phyloP scores from a whole-genome alignment of 2,888 invertebrate species.

The Synanthedon formicaeformis region DNA sequence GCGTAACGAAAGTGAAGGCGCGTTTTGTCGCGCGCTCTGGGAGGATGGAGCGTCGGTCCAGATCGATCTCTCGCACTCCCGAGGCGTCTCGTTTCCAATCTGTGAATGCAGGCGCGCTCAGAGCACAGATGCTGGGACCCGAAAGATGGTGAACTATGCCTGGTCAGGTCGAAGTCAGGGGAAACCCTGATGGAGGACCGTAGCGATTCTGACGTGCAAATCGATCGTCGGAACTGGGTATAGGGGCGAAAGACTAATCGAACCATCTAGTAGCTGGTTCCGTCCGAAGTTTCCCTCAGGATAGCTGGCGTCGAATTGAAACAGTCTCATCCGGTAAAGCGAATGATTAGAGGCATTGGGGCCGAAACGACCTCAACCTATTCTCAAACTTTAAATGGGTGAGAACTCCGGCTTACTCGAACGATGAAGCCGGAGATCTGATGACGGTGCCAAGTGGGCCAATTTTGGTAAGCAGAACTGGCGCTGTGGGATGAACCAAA shows the following conservation, averaged over 20 bases:
- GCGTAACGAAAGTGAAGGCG: conserved; percentile 40
- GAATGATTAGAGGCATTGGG: too few species aligned
- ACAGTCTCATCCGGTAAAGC: neutral
- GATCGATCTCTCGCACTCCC: conserved; percentile 64
- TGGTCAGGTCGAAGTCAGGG: conserved; percentile 1
- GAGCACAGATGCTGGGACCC: conserved; percentile 68
- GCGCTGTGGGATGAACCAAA: neutral
- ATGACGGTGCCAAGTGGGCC: conserved; percentile 38
- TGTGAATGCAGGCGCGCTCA: too few species aligned
- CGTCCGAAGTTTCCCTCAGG: neutral
- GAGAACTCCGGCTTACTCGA: conserved; percentile 64
- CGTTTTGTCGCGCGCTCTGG: conserved; percentile 40
- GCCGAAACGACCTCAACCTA: too few species aligned
- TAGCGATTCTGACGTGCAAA: conserved; percentile 1
- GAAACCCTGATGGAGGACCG: conserved; percentile 1
- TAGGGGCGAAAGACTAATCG: conserved; percentile 1
- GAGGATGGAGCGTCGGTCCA: conserved; percentile 51
- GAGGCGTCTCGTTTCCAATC: conserved; percentile 65
- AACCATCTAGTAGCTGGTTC: neutral
- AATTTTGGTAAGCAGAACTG: neutral
- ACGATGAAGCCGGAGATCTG: conserved; percentile 62
- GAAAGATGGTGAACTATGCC: conserved; percentile 33
- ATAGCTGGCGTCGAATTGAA: neutral
- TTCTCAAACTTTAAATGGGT: conserved; percentile 79
- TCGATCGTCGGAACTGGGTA: conserved; percentile 1